Evolutionary conservation across 2,113 vertebrate genomes (phyloP), one percentile per base, ranked within the genome.

Genomic region (Oxygymnocypris stewartii): DNA sequence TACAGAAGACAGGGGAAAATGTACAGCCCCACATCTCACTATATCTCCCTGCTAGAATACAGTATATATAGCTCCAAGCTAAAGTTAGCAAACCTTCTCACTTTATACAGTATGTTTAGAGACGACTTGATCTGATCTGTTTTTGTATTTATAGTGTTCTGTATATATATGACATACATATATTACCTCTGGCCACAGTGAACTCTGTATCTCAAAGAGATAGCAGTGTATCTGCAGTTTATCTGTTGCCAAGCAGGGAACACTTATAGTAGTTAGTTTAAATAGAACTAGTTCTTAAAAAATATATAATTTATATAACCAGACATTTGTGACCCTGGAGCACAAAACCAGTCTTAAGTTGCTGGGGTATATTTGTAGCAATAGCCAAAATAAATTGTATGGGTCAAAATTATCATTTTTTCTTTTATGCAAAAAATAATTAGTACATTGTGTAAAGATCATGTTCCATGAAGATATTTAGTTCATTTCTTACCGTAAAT

Each of bases 101-200:
- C 73, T 76, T 76, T 25, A 44, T 74, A 31, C 28, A 31, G 28
- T 31, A 75, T 76, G 42, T 76, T 47, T 76, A 76, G 74, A 76
- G 49, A 76, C 42, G 8, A 76, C 37, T 42, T 61, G 57, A 61
- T 28, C 12, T 75, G 71, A n/a, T 74, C 67, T 40, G 69, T 40
- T 75, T 47, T 47, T 75, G 23, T 75, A 76, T 76, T 76, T 47
- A 76, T 76, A 76, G 74, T 25, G 7, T 47, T 44, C 10, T 74
- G 71, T 42, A 74, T 74, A 44, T 12, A 73, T 23, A 25, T 40
- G 28, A 6, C 31, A 69, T 69, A 18, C 4, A 37, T 42, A 28
- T n/a, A 73, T 18, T 12, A 23, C 20, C 37, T 18, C 10, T 74
- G 37, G 71, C 71, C 23, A 44, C 73, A 25, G 40, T 75, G 23